These are phyloP conservation scores for Tenthredo mesomela DNA, from an alignment of 2,888 invertebrate genomes.

Conservation along the genomic window DNA sequence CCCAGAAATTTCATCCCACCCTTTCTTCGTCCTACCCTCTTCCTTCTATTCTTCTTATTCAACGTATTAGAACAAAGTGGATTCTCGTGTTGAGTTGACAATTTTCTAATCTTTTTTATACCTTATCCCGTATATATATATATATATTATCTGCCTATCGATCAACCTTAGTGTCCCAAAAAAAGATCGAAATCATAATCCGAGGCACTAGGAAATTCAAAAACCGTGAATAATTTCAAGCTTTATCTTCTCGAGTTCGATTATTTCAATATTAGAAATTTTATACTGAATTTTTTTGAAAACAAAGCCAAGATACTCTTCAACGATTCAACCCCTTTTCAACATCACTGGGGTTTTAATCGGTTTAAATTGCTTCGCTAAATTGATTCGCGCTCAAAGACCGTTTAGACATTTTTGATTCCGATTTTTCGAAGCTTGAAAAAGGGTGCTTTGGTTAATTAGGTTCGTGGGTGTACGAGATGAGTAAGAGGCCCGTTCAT, in stretches of 20 bases:
- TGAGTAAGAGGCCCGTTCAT: neutral
- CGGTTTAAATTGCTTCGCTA: neutral
- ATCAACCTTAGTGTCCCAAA: neutral
- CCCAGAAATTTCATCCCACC: slow-evolving; percentile 43
- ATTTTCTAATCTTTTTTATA: slow-evolving; percentile 9
- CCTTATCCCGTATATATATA: no score
- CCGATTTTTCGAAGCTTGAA: neutral
- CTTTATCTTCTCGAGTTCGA: no score
- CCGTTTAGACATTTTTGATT: neutral
- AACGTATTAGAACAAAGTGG: slow-evolving; percentile 17
- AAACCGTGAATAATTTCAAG: no score
- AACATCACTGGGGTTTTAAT: neutral
- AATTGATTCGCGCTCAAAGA: neutral
- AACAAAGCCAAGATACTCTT: neutral
- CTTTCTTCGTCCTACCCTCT: neutral
- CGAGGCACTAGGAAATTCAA: neutral
- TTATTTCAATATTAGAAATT: no score
- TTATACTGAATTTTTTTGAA: neutral
- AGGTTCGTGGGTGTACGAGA: neutral
- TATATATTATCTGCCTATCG: neutral
- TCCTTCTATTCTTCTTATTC: neutral
- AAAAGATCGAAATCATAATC: neutral
- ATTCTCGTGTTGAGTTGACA: slow-evolving; percentile 15
- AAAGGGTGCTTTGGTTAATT: neutral
- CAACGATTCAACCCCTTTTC: neutral